These are phyloP conservation scores for Ophioderma brevispina DNA, from an alignment of 35 echinoderm and acorn worm genomes.

Conservation along the genomic window DNA sequence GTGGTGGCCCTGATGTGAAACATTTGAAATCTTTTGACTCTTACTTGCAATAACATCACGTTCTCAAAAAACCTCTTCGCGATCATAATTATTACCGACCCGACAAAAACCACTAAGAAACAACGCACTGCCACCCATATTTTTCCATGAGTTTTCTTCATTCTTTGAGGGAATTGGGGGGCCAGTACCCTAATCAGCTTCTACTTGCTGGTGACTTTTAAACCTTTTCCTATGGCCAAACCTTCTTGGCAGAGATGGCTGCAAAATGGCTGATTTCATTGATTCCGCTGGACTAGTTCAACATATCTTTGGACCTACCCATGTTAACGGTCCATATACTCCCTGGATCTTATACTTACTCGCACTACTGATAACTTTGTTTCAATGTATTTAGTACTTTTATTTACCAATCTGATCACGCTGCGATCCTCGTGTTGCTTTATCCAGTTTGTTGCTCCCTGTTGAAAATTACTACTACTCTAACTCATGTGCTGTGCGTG, in stretches of 20 bases:
- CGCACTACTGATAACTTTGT: slow-evolving; percentile 24
- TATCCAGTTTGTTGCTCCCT: too few species aligned
- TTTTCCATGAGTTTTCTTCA: slow-evolving; percentile 31
- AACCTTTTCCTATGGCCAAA: slow-evolving; percentile 39
- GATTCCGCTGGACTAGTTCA: slow-evolving; percentile 44
- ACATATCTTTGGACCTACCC: slow-evolving; percentile 58
- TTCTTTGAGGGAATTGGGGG: slow-evolving; percentile 14
- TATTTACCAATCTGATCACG: slow-evolving; percentile 56
- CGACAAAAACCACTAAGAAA: slow-evolving; percentile 29
- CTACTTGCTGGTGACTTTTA: slow-evolving; percentile 37
- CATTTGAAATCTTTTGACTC: slow-evolving; percentile 27
- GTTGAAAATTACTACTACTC: too few species aligned
- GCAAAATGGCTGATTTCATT: slow-evolving; percentile 12
- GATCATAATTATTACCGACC: slow-evolving; percentile 8
- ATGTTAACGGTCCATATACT: slow-evolving; percentile 55
- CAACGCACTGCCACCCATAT: neutral
- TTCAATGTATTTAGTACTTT: slow-evolving; percentile 38
- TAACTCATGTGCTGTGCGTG: too few species aligned
- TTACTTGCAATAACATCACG: neutral
- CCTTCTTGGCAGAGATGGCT: neutral
- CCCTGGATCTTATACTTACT: slow-evolving; percentile 38
- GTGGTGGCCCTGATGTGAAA: neutral
- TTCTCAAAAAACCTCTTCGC: neutral
- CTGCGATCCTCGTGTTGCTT: slow-evolving; percentile 51
- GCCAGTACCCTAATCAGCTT: neutral